phyloP scores from a whole-genome alignment of 2,113 vertebrate genomes.

The Brevimyrus niger region DNA sequence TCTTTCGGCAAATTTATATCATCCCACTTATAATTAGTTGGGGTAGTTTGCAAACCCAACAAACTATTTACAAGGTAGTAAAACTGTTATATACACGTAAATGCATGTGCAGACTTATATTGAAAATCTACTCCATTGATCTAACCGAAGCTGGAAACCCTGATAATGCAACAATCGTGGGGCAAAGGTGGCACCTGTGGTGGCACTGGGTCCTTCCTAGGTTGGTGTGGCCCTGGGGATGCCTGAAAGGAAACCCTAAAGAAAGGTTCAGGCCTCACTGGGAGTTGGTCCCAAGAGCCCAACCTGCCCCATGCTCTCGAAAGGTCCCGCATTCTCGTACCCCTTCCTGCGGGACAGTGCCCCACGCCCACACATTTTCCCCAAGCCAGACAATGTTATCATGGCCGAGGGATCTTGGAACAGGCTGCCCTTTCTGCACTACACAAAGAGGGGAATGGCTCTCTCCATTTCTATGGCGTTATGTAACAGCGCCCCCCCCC shows the following conservation, averaged over 20 bases:
- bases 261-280: constrained; percentile 5
- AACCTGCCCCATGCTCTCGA: not conserved
- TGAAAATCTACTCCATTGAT: no score
- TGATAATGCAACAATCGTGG: not conserved
- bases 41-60: no score
- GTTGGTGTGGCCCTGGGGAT: not conserved
- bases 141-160: no score
- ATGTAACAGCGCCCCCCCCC: not conserved
- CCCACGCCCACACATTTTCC: not conserved
- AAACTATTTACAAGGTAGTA: no score
- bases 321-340: not conserved
- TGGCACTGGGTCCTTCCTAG: not conserved
- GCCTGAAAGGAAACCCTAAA: constrained; percentile 9
- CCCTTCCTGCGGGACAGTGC: not conserved
- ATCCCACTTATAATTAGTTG: no score
- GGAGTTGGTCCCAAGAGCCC: not conserved
- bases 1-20: no score
- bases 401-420: not conserved
- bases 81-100: no score
- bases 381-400: constrained; percentile 6
- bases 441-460: constrained; percentile 13
- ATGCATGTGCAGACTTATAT: no score
- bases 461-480: not conserved
- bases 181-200: not conserved
- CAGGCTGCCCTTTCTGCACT: not conserved